Conservation (phyloP, 53 echinoderm and acorn worm genomes). For the Antedon mediterranea region DNA sequence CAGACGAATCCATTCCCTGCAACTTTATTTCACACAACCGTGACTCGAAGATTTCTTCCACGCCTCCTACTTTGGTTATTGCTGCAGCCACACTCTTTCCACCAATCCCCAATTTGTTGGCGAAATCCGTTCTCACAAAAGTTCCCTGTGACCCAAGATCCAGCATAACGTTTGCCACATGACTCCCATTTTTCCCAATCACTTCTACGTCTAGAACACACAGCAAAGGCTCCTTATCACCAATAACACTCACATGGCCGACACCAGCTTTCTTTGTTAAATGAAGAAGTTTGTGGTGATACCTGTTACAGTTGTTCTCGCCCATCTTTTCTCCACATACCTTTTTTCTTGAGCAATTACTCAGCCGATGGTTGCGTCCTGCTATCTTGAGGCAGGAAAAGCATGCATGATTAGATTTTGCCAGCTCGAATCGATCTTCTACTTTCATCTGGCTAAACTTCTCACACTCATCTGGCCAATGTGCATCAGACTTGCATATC, state of each 20-base stretch:
- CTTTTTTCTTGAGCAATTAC: slow-evolving; percentile 11
- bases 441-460: slow-evolving; percentile 15
- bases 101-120: neutral
- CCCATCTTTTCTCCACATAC: slow-evolving; percentile 12
- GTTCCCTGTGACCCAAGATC: slow-evolving; percentile 12
- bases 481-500: slow-evolving; percentile 22
- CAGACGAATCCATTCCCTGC: neutral
- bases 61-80: slow-evolving; percentile 10
- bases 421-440: slow-evolving; percentile 5
- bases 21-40: neutral
- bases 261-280: slow-evolving; percentile 2
- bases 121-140: slow-evolving; percentile 6
- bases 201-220: neutral
- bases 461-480: slow-evolving; percentile 44
- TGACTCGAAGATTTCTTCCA: slow-evolving; percentile 7
- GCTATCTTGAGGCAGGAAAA: slow-evolving; percentile 19
- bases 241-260: neutral
- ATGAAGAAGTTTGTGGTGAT: slow-evolving; percentile 10
- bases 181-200: neutral
- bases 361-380: slow-evolving; percentile 14
- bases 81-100: slow-evolving; percentile 7
- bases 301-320: neutral
- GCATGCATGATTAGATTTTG: slow-evolving; percentile 15
- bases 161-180: slow-evolving; percentile 13
- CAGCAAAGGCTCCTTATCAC: too few relatives aligned